These are phyloP conservation scores for Diploptera punctata DNA, from an alignment of 2,888 invertebrate species.

Conservation along the genomic window DNA sequence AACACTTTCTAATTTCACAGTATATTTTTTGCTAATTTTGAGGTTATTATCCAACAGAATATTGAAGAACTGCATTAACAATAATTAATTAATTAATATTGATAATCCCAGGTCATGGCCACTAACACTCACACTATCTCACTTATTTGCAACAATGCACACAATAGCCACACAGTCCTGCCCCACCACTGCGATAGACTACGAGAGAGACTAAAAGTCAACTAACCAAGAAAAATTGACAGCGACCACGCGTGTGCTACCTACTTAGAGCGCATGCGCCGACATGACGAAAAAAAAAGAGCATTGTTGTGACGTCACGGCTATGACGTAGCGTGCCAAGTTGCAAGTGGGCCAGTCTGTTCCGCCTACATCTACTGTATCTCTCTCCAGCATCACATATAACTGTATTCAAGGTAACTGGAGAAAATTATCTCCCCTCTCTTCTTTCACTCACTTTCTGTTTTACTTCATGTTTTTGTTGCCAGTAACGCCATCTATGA, in stretches of 20 bases:
- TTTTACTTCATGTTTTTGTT: not conserved
- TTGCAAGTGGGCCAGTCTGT: conserved; percentile 26
- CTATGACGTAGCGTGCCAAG: conserved; percentile 8
- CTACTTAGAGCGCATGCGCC: conserved; percentile 20
- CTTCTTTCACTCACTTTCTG: conserved; percentile 26
- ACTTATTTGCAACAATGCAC: conserved; percentile 9
- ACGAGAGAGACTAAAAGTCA: conserved; percentile 22
- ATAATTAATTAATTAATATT: no score
- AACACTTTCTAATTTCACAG: no score
- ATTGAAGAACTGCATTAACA: no score
- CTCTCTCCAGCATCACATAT: conserved; percentile 26
- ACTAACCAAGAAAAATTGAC: conserved; percentile 25
- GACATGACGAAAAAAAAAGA: not conserved
- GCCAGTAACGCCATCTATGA: conserved; percentile 20
- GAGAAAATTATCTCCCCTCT: conserved; percentile 3
- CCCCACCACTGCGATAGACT: conserved; percentile 15
- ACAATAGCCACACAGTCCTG: not conserved
- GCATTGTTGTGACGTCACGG: conserved; percentile 19
- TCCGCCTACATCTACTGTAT: not conserved
- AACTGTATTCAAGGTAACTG: conserved; percentile 26
- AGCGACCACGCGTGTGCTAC: conserved; percentile 26
- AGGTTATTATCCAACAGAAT: no score
- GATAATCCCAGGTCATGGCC: not conserved
- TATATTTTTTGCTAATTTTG: no score
- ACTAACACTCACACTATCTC: not conserved